Conservation (phyloP, 2,113 vertebrate species). For the Theristicus caerulescens region DNA sequence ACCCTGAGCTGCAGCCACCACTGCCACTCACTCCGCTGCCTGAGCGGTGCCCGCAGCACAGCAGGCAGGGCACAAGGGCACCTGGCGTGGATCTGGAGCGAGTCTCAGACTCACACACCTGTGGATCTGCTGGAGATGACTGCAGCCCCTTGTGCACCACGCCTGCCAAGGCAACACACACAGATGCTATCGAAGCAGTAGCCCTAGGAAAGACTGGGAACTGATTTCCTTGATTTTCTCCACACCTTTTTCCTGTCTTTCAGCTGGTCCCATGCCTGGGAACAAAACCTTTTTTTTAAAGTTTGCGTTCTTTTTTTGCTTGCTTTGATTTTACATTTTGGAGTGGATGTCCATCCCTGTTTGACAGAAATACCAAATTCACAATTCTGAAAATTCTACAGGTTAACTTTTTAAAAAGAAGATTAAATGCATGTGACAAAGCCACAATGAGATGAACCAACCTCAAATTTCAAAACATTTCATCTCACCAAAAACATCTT, state of each 20-base stretch:
- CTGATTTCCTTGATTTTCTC: neutral
- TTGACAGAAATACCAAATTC: neutral
- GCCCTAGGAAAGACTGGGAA: neutral
- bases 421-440: neutral
- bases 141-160: neutral
- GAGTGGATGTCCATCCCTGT: neutral
- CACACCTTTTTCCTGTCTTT: neutral
- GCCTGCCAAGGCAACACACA: neutral
- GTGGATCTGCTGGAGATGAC: neutral
- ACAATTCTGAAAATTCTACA: neutral
- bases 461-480: neutral
- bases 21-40: rapidly evolving
- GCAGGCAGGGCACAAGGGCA: neutral
- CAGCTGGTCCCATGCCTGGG: neutral
- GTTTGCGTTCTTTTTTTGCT: neutral
- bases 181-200: neutral
- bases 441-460: neutral
- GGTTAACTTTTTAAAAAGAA: neutral
- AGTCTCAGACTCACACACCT: neutral
- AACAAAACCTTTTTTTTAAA: neutral
- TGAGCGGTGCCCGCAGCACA: rapidly evolving
- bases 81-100: rapidly evolving
- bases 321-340: neutral
- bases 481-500: neutral
- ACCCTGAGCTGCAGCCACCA: neutral